Percentiles rank a stretch among this genome's conserved stretches.
phyloP scores from a whole-genome alignment of 1,140 invertebrate species.

The Nasonia giraulti region DNA sequence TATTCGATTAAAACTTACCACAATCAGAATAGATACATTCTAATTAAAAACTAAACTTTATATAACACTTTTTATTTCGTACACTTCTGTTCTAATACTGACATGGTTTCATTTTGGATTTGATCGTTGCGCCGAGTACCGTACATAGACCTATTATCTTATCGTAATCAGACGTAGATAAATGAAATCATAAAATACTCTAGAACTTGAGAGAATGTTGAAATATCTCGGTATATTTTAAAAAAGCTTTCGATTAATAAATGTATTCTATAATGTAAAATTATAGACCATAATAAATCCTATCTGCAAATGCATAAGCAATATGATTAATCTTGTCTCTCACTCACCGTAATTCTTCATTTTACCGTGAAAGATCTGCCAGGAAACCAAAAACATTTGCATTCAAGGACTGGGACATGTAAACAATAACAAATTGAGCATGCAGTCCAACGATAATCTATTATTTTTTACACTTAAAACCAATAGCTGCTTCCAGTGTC shows the following conservation, averaged over 20 bases:
- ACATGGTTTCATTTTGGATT: not conserved
- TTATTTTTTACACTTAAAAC: not conserved
- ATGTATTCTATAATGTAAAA: too few species aligned
- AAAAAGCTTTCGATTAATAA: too few species aligned
- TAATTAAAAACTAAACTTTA: too few species aligned
- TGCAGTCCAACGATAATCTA: not conserved
- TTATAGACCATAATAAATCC: too few species aligned
- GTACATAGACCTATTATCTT: not conserved
- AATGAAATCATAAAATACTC: not conserved
- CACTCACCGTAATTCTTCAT: constrained; percentile 15
- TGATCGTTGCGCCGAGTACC: not conserved
- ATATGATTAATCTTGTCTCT: not conserved
- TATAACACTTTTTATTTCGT: too few species aligned
- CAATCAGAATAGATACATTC: too few species aligned
- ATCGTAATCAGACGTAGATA: not conserved
- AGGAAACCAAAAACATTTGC: not conserved
- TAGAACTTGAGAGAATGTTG: too few species aligned
- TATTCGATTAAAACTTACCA: too few species aligned
- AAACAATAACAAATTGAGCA: not conserved
- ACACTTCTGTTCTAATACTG: not conserved
- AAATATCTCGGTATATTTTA: too few species aligned
- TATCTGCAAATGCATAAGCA: not conserved
- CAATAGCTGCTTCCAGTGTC: too few species aligned
- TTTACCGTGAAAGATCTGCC: not conserved
- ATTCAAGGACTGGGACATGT: not conserved